phyloP scores from a whole-genome alignment of 2,888 invertebrate species.

The Brenthis hecate region DNA sequence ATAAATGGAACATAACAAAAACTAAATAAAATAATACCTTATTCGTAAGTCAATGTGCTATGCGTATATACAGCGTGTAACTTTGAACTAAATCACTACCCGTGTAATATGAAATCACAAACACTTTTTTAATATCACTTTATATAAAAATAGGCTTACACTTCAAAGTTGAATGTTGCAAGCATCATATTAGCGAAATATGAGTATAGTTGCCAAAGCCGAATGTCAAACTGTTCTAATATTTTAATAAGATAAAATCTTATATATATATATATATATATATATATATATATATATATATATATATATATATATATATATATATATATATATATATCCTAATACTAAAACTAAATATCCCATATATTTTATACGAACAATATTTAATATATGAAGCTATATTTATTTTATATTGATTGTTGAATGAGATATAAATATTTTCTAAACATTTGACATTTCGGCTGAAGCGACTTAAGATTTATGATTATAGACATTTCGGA shows the following conservation, averaged over 20 bases:
- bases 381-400: no score
- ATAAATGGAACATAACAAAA: slow-evolving; percentile 32
- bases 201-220: background rate
- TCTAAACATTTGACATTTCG: background rate
- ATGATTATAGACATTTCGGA: background rate
- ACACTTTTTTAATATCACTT: background rate
- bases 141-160: slow-evolving; percentile 3
- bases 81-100: slow-evolving; percentile 31
- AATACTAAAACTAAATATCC: no score
- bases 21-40: slow-evolving; percentile 27
- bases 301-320: no score
- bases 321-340: no score
- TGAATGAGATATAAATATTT: background rate
- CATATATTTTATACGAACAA: no score
- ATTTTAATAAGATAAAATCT: background rate
- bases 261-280: no score
- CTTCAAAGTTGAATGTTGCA: background rate
- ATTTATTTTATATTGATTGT: background rate
- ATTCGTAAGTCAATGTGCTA: slow-evolving; percentile 16
- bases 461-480: background rate
- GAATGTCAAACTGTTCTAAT: background rate
- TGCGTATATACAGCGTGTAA: slow-evolving; percentile 31
- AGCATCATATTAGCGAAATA: slow-evolving; percentile 1
- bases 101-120: background rate
- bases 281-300: no score